These are phyloP conservation scores for Zootermopsis nevadensis DNA, from an alignment of 2,888 invertebrate species.

Conservation along the genomic window DNA sequence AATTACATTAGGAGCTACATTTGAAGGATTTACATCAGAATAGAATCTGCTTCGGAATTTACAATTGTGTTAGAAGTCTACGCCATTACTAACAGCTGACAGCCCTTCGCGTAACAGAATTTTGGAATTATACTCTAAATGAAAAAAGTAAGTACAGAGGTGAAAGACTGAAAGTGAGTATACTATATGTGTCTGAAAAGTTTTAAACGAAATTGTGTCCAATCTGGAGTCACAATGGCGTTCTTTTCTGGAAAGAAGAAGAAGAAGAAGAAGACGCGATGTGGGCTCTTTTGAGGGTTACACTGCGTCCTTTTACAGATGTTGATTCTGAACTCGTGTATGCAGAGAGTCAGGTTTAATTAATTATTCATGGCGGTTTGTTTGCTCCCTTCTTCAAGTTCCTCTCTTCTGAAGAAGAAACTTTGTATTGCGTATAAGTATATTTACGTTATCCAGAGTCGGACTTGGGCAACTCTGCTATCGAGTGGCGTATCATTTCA, in stretches of 20 bases:
- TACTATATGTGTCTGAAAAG: background rate
- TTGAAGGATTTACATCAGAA: too few relatives aligned
- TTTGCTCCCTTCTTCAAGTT: background rate
- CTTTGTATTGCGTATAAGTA: background rate
- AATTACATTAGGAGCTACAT: too few relatives aligned
- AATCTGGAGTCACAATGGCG: background rate
- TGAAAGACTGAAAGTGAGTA: background rate
- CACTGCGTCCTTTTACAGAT: background rate
- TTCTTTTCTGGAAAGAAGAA: background rate
- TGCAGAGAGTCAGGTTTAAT: background rate
- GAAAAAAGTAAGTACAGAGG: too few relatives aligned
- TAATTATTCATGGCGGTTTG: slow-evolving; percentile 16
- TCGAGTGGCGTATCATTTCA: background rate
- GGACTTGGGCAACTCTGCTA: background rate
- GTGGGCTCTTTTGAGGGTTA: background rate
- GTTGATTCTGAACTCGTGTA: background rate
- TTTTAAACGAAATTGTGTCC: background rate
- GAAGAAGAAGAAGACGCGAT: background rate
- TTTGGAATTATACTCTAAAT: too few relatives aligned
- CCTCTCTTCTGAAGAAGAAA: slow-evolving; percentile 16
- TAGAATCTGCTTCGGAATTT: too few relatives aligned
- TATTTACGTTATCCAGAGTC: background rate
- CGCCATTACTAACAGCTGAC: too few relatives aligned
- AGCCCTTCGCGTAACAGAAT: too few relatives aligned
- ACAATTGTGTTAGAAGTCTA: too few relatives aligned